A percentile compares a stretch with the other conserved stretches of the same genome.
These are phyloP conservation scores for Pandemis cinnamomeana DNA, from an alignment of 2,888 invertebrate genomes.

Conservation along the genomic window DNA sequence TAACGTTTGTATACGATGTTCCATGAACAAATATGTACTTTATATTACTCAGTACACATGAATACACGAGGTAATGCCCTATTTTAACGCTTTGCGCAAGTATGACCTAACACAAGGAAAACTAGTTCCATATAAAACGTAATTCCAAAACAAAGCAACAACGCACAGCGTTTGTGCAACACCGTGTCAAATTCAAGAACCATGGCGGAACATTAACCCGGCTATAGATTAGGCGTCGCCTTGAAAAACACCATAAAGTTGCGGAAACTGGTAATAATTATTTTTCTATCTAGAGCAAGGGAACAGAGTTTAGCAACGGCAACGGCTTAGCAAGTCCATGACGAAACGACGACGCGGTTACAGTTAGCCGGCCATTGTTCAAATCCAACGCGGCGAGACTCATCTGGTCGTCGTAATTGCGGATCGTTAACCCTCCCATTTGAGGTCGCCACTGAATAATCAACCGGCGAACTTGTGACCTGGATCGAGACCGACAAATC, in stretches of 20 bases:
- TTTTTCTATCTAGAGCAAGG: conserved; percentile 43
- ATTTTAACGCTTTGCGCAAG: neutral
- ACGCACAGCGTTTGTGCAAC: conserved; percentile 53
- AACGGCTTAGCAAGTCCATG: conserved; percentile 32
- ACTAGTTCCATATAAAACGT: neutral
- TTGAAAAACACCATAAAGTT: conserved; percentile 48
- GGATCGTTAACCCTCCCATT: conserved; percentile 62
- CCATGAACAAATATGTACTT: too few species aligned
- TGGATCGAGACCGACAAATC: conserved; percentile 44
- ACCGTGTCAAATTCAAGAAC: conserved; percentile 56
- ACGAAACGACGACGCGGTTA: conserved; percentile 50
- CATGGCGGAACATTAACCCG: conserved; percentile 58
- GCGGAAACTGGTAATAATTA: conserved; percentile 46
- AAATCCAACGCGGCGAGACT: conserved; percentile 54
- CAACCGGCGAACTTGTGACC: conserved; percentile 56
- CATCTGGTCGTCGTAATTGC: conserved; percentile 59
- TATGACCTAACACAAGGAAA: conserved; percentile 10
- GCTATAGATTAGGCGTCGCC: conserved; percentile 44
- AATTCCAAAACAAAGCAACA: conserved; percentile 25
- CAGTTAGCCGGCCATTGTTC: conserved; percentile 67
- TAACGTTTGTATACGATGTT: neutral
- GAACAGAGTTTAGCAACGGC: conserved; percentile 37
- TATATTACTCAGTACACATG: neutral
- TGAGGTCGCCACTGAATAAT: conserved; percentile 52
- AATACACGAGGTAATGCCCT: neutral